These are phyloP conservation scores for Capitulum mitella DNA, from an alignment of 2,888 invertebrate genomes.

Conservation along the genomic window DNA sequence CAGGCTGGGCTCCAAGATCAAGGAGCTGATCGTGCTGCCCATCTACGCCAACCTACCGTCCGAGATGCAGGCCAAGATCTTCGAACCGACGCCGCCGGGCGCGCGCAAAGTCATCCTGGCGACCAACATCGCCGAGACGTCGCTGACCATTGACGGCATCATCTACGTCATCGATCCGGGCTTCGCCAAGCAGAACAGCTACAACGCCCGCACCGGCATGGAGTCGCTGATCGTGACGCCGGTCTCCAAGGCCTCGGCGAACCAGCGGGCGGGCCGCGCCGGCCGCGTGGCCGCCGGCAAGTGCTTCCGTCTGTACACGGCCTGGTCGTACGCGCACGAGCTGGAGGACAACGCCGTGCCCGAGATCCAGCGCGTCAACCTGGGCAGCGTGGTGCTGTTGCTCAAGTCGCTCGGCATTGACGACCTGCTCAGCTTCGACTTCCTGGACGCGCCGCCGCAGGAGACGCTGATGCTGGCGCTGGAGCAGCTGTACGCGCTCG, in stretches of 20 bases:
- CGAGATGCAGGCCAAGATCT: slow-evolving; percentile 98
- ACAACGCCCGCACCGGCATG: slow-evolving; percentile 94
- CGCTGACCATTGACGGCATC: slow-evolving; percentile 96
- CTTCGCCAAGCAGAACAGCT: slow-evolving; percentile 97
- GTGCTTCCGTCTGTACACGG: slow-evolving; percentile 95
- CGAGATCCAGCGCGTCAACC: slow-evolving; percentile 95
- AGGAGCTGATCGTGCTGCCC: slow-evolving; percentile 84
- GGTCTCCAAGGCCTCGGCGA: slow-evolving; percentile 94
- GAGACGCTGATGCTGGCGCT: slow-evolving; percentile 81
- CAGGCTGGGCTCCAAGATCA: slow-evolving; percentile 84
- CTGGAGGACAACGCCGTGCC: slow-evolving; percentile 96
- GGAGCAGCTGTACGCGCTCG: slow-evolving; percentile 94
- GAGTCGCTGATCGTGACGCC: slow-evolving; percentile 98
- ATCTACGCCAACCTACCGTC: slow-evolving; percentile 98
- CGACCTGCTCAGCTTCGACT: slow-evolving; percentile 96
- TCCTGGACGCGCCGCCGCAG: slow-evolving; percentile 94
- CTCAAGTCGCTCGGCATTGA: slow-evolving; percentile 95
- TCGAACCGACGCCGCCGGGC: slow-evolving; percentile 92
- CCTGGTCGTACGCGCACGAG: slow-evolving; percentile 97
- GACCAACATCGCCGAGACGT: slow-evolving; percentile 98
- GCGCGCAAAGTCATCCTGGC: slow-evolving; percentile 88
- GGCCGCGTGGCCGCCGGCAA: slow-evolving; percentile 95
- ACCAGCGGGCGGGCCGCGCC: slow-evolving; percentile 92
- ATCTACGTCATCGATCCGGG: slow-evolving; percentile 99
- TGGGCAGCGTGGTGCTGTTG: slow-evolving; percentile 94